Percentiles rank a stretch among this genome's conserved stretches.
Evolutionary conservation across 2,113 vertebrate species (phyloP).

Genomic region (Cepphus grylle): DNA sequence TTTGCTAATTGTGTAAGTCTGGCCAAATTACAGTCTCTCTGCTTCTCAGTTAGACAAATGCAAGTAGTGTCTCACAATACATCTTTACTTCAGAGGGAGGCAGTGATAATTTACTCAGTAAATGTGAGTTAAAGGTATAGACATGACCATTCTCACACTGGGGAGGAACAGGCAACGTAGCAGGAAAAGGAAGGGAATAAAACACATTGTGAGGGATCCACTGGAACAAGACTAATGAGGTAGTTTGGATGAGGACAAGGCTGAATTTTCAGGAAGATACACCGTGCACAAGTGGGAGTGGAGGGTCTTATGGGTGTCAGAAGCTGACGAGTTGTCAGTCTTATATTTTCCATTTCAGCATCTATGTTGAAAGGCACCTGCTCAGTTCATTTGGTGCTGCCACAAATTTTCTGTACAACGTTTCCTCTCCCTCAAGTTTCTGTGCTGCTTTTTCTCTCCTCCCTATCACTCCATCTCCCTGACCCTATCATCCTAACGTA

Average conservation of each 20-base stretch:
- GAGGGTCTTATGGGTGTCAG: not conserved
- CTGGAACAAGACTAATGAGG: no score
- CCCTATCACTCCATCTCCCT: not conserved
- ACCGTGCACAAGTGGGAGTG: not conserved
- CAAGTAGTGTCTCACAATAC: not conserved
- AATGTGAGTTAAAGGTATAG: not conserved
- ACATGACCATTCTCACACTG: not conserved
- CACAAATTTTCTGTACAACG: not conserved
- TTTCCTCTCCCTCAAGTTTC: not conserved
- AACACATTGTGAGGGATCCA: not conserved
- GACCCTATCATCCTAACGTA: rapidly evolving
- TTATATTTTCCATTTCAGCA: not conserved
- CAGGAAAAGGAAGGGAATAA: not conserved
- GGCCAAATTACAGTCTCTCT: not conserved
- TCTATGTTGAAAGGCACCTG: not conserved
- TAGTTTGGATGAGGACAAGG: not conserved
- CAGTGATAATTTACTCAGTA: not conserved
- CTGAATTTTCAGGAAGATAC: not conserved
- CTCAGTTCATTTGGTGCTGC: not conserved
- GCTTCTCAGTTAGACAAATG: not conserved
- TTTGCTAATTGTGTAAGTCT: not conserved
- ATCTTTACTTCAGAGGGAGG: not conserved
- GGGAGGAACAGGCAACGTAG: not conserved
- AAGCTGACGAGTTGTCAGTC: not conserved
- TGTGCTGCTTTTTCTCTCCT: not conserved